These are phyloP conservation scores for Mobula birostris DNA, from an alignment of 2,113 vertebrate species.

Conservation along the genomic window DNA sequence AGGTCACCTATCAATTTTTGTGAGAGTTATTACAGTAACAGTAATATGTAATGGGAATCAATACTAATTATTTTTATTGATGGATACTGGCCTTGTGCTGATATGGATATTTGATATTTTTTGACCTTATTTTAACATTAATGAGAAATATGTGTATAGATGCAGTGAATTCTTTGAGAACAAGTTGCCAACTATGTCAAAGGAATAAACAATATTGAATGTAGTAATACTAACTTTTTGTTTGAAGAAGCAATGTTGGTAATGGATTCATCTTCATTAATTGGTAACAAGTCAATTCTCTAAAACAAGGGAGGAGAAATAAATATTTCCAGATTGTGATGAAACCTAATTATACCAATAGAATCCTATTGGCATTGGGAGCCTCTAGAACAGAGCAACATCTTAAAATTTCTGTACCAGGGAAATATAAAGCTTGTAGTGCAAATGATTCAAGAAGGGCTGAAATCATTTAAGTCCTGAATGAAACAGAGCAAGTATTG, in stretches of 20 bases:
- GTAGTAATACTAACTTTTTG: not conserved
- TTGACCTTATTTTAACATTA: slow-evolving; percentile 32
- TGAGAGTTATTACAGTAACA: not conserved
- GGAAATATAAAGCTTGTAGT: not conserved
- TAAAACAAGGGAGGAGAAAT: no score
- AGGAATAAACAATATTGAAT: not conserved
- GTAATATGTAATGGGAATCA: not conserved
- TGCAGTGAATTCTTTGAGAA: not conserved
- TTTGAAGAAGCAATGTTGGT: not conserved
- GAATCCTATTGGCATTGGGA: not conserved
- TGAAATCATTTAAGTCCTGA: not conserved
- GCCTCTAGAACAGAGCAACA: not conserved
- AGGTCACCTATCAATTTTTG: slow-evolving; percentile 3
- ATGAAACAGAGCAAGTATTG: no score
- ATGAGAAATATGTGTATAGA: not conserved
- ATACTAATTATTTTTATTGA: slow-evolving; percentile 22
- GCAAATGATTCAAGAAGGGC: not conserved
- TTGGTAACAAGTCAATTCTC: not conserved
- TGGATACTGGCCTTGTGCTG: not conserved
- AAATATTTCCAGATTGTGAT: not conserved
- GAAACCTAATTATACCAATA: not conserved
- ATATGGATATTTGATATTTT: slow-evolving; percentile 28
- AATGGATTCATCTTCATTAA: not conserved
- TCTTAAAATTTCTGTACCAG: not conserved
- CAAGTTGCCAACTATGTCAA: not conserved